phyloP scores from a whole-genome alignment of 2,797 vertebrate species.

The Sebastes glaucus region DNA sequence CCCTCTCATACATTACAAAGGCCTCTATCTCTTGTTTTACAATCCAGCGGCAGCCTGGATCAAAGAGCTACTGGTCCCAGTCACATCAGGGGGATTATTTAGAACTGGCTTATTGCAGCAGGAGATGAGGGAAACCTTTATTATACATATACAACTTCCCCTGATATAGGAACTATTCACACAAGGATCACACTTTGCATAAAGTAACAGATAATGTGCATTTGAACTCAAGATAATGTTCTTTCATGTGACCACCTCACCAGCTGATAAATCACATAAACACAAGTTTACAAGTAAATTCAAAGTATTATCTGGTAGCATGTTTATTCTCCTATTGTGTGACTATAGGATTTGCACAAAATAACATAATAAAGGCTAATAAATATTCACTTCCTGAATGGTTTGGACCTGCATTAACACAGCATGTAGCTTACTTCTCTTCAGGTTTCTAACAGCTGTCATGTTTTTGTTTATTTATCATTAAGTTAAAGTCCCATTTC shows the following conservation, averaged over 20 bases:
- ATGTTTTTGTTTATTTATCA: not conserved
- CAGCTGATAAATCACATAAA: not conserved
- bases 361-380: not conserved
- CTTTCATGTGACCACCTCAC: not conserved
- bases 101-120: constrained; percentile 2
- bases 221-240: not conserved
- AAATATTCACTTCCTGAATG: not conserved
- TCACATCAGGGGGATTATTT: constrained; percentile 13
- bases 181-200: not conserved
- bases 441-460: not conserved
- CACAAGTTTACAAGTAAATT: not conserved
- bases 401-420: not conserved
- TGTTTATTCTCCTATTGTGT: not conserved
- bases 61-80: constrained; percentile 20
- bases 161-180: not conserved
- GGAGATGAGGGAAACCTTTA: not conserved
- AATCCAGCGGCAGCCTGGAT: constrained; percentile 13
- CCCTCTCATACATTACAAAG: constrained; percentile 60
- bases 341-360: not conserved
- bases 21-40: constrained; percentile 39
- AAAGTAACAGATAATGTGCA: not conserved
- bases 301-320: not conserved
- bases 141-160: not conserved
- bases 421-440: not conserved
- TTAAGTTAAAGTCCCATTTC: not conserved